Evolutionary conservation across 2,888 invertebrate species (phyloP), one percentile per base, ranked within the genome.

Genomic region (Sphaerophoria taeniata): DNA sequence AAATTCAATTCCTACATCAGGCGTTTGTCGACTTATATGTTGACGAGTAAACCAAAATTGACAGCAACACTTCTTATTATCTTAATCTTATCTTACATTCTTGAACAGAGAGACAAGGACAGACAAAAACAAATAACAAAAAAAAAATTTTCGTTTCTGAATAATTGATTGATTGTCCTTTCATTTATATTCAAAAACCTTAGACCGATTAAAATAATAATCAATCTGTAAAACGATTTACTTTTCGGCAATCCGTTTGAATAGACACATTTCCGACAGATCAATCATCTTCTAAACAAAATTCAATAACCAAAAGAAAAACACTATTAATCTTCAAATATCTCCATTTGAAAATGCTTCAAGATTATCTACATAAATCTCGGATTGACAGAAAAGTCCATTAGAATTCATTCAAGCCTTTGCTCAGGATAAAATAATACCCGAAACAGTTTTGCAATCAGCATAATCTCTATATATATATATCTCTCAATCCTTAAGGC

Each of bases 381-480:
- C 2, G n/a, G 34, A 34, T 60, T 39, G 16, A n/a, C 34, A 1
- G 11, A 43, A 60, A 43, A 6, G n/a, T 6, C 55, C n/a, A 43
- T 43, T 56, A 34, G 4, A 56, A 36, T n/a, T 31, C 53, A 33
- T 9, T 53, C 12, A 14, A 56, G 5, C 24, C 4, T 7, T 9
- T 43, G 11, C 2, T 34, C n/a, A 65, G 1, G 33, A 36, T 4
- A 9, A 56, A 36, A 67, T 24, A 2, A 31, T 16, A 45, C 11
- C 39, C 12, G 5, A 24, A 14, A 49, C 31, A 5, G 16, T 45
- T 39, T 49, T 36, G 43, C 43, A 51, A 51, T 60, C 55, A 51
- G 51, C 51, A 9, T 61, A 74, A 71, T 81, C 75, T 75, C 7
- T 24, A 16, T 36, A 7, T 24, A 16, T 36, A 7, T 7, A 69